Evolutionary conservation across 2,888 invertebrate species (phyloP).

Genomic region (Dryocosmus kuriphilus): DNA sequence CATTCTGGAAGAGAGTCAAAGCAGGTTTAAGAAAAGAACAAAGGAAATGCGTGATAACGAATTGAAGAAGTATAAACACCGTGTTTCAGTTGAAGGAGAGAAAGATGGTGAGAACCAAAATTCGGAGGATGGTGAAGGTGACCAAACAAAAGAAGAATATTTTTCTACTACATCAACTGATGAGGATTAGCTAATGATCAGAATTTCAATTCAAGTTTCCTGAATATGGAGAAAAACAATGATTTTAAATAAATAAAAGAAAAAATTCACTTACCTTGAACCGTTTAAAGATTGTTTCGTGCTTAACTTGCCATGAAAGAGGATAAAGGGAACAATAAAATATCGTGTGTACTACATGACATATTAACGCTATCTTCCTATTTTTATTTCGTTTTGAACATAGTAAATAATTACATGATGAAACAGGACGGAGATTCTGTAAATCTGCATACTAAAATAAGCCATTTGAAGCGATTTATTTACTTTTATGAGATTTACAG

Average conservation of each 20-base stretch:
- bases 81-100: constrained; percentile 46
- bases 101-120: neutral
- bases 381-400: constrained; percentile 35
- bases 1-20: constrained; percentile 56
- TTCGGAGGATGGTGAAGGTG: too few species aligned
- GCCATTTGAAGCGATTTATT: constrained; percentile 17
- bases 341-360: neutral
- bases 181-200: neutral
- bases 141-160: neutral
- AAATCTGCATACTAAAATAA: constrained; percentile 10
- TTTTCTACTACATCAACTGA: constrained; percentile 8
- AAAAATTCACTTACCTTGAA: constrained; percentile 19
- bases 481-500: constrained; percentile 16
- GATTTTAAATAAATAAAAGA: neutral
- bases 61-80: constrained; percentile 62
- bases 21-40: constrained; percentile 55
- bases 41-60: constrained; percentile 59
- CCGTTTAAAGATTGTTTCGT: constrained; percentile 1
- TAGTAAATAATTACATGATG: constrained; percentile 35
- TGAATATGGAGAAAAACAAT: neutral
- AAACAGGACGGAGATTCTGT: constrained; percentile 1
- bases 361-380: constrained; percentile 19
- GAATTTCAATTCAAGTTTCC: neutral
- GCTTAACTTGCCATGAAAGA: neutral
- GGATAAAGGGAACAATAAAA: constrained; percentile 5